Conservation (phyloP, 2,797 vertebrate genomes). For the Triplophysa bombifrons region DNA sequence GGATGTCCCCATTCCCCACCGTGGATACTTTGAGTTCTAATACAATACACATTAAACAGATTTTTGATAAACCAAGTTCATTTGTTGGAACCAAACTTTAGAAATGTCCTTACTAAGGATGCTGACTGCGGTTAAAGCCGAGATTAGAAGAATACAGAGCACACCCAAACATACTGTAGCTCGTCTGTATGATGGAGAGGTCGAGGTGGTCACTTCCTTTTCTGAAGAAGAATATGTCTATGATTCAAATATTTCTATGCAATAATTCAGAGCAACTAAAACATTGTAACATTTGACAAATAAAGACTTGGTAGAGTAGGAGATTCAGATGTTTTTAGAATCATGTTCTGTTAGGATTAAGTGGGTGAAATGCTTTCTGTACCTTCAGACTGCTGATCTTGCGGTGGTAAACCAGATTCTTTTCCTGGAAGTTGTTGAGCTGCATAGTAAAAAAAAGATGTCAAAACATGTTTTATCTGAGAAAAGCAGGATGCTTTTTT, state of each 20-base stretch:
- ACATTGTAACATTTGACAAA: background rate
- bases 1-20: background rate
- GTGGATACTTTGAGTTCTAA: background rate
- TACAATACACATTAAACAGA: too few species aligned
- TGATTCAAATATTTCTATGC: background rate
- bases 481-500: too few species aligned
- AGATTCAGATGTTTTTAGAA: background rate
- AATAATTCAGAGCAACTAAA: too few species aligned
- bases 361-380: background rate
- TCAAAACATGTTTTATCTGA: too few species aligned
- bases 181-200: background rate
- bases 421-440: background rate
- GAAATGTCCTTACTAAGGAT: constrained; percentile 61
- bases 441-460: background rate
- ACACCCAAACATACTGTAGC: constrained; percentile 54
- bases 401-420: background rate
- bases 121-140: constrained; percentile 46
- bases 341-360: background rate
- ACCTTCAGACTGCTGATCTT: background rate
- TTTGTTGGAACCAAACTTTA: too few species aligned
- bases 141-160: constrained; percentile 56
- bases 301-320: background rate
- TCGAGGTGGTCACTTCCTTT: background rate
- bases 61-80: too few species aligned
- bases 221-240: constrained; percentile 6